phyloP scores from a whole-genome alignment of 2,113 vertebrate genomes.

The Pollimyrus isidori region DNA sequence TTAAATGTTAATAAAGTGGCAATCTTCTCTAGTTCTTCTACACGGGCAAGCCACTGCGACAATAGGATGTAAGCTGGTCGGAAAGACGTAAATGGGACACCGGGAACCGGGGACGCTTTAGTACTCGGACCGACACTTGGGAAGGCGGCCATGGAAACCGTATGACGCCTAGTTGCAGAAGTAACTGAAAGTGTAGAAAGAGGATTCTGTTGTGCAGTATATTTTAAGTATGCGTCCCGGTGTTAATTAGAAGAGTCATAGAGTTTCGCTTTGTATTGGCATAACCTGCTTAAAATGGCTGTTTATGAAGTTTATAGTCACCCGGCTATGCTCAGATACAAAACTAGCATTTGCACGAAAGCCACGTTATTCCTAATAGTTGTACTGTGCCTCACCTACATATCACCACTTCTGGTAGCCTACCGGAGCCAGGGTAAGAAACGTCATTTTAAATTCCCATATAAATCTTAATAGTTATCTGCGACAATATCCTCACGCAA shows the following conservation, averaged over 20 bases:
- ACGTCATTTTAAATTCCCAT: background rate
- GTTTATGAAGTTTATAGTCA: slow-evolving; percentile 79
- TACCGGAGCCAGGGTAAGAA: slow-evolving; percentile 84
- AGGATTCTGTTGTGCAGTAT: background rate
- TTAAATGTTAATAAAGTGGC: background rate
- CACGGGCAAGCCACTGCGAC: background rate
- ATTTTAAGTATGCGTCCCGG: background rate
- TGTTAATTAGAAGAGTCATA: background rate
- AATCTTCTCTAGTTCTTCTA: background rate
- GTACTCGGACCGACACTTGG: background rate
- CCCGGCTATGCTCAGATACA: slow-evolving; percentile 66
- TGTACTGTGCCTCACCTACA: slow-evolving; percentile 74
- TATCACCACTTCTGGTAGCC: slow-evolving; percentile 78
- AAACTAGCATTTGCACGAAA: slow-evolving; percentile 74
- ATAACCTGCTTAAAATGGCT: slow-evolving; percentile 56
- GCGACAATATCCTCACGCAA: background rate
- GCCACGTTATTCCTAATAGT: slow-evolving; percentile 69
- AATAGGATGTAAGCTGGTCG: background rate
- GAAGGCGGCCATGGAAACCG: slow-evolving; percentile 51
- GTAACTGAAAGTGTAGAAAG: background rate
- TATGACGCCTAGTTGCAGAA: slow-evolving; percentile 44
- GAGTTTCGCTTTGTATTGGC: background rate
- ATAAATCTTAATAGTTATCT: background rate
- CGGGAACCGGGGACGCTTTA: background rate
- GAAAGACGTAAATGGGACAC: background rate